These are phyloP conservation scores for Oscheius sp. DNA, from an alignment of 2,888 invertebrate genomes.

Conservation along the genomic window DNA sequence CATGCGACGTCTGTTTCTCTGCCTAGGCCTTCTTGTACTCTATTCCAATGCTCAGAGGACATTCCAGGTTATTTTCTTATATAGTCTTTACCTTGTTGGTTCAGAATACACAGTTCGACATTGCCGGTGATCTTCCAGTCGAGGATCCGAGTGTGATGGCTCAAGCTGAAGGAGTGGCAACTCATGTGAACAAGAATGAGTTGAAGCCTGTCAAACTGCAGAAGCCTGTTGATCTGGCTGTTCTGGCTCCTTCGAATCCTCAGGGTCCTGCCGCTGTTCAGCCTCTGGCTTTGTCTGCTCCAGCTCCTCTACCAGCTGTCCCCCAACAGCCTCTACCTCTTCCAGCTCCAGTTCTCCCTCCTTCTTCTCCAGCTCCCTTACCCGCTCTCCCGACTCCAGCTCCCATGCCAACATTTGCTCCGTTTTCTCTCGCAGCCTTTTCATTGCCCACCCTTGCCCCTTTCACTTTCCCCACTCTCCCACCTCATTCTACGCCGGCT, in stretches of 20 bases:
- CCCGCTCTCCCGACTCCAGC: slow-evolving; percentile 5
- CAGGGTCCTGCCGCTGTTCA: slow-evolving; percentile 26
- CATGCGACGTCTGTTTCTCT: slow-evolving; percentile 30
- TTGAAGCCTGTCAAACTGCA: slow-evolving; percentile 38
- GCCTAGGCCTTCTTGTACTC: slow-evolving; percentile 4
- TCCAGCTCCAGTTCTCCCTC: not conserved
- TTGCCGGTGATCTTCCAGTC: slow-evolving; percentile 34
- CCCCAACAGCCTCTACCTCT: not conserved
- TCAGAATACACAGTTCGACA: slow-evolving; percentile 37
- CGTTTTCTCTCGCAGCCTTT: slow-evolving; percentile 49
- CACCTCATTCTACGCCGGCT: slow-evolving; percentile 44
- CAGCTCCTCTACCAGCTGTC: slow-evolving; percentile 2
- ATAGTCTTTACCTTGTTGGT: not conserved
- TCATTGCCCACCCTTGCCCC: slow-evolving; percentile 43
- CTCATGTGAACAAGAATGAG: slow-evolving; percentile 34
- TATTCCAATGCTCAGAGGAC: slow-evolving; percentile 19
- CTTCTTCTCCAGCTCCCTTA: slow-evolving; percentile 3
- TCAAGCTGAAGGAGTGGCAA: slow-evolving; percentile 35
- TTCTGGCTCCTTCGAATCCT: slow-evolving; percentile 6
- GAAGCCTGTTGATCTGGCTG: slow-evolving; percentile 29
- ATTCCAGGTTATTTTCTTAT: slow-evolving; percentile 16
- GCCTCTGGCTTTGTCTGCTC: not conserved
- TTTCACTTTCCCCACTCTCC: slow-evolving; percentile 50
- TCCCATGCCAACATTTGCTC: slow-evolving; percentile 38
- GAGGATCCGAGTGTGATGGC: slow-evolving; percentile 37